phyloP scores from a whole-genome alignment of 2,888 invertebrate species.

The Noctua janthe region DNA sequence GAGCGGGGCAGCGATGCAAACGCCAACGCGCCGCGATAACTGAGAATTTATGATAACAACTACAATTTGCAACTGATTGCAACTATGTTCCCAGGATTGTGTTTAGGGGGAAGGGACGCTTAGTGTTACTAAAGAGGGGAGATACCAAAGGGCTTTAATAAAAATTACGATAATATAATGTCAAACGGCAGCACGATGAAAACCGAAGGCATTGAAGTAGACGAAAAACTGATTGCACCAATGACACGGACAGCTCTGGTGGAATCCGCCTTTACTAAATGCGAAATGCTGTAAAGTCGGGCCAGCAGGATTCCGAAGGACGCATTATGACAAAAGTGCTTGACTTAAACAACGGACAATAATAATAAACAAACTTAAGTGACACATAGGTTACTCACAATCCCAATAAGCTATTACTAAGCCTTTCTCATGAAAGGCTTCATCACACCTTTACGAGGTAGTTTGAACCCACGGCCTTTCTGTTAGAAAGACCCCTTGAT shows the following conservation, averaged over 20 bases:
- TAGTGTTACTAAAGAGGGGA: not conserved
- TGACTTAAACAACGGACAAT: not conserved
- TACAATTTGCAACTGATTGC: constrained; percentile 59
- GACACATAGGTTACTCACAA: constrained; percentile 19
- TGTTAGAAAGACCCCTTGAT: not conserved
- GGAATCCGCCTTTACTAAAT: not conserved
- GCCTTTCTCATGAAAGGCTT: constrained; percentile 31
- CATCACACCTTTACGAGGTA: constrained; percentile 25
- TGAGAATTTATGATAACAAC: constrained; percentile 60
- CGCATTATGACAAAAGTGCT: not conserved
- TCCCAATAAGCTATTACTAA: constrained; percentile 40
- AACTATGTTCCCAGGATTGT: constrained; percentile 45
- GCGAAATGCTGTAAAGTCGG: not conserved
- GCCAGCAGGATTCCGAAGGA: not conserved
- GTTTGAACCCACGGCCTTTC: constrained; percentile 45
- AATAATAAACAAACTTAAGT: constrained; percentile 7
- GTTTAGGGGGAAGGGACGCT: not conserved
- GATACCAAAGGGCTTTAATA: not conserved
- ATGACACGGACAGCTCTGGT: not conserved
- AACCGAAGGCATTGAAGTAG: not conserved
- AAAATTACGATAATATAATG: not conserved
- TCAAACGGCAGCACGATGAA: not conserved
- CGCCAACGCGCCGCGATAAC: constrained; percentile 62
- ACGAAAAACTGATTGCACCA: not conserved
- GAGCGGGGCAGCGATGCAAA: constrained; percentile 61